phyloP scores from a whole-genome alignment of 2,888 invertebrate species.

The Sturmia bella region DNA sequence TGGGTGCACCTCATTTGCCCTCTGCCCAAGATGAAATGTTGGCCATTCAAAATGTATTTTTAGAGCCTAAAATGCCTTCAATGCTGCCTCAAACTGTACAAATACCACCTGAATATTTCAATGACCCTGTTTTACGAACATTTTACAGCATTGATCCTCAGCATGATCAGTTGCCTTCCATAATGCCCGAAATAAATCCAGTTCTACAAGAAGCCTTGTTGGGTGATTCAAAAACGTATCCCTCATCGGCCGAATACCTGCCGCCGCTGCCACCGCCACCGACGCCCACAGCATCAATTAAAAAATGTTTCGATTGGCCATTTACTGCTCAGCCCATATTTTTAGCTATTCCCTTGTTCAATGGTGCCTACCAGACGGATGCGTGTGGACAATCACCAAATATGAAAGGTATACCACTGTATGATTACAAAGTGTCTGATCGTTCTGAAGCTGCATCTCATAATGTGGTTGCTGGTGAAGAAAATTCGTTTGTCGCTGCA shows the following conservation, averaged over 20 bases:
- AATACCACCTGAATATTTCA: constrained; percentile 34
- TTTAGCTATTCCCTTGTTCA: constrained; percentile 39
- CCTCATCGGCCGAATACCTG: neutral
- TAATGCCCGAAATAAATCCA: neutral
- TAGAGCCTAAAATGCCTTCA: neutral
- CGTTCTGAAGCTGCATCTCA: neutral
- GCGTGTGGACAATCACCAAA: neutral
- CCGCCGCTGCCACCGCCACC: too few relatives aligned
- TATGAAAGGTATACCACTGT: neutral
- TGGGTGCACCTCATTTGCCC: constrained; percentile 30
- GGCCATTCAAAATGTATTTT: constrained; percentile 1
- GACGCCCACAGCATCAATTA: neutral
- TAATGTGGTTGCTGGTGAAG: neutral
- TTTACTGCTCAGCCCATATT: constrained; percentile 31
- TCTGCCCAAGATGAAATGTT: constrained; percentile 41
- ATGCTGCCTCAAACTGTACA: neutral
- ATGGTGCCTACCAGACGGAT: neutral
- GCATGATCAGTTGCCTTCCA: neutral
- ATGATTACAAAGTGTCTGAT: neutral
- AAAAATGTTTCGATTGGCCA: constrained; percentile 7
- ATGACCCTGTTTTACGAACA: constrained; percentile 56
- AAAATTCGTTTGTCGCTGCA: neutral
- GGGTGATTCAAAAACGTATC: neutral
- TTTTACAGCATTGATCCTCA: constrained; percentile 39
- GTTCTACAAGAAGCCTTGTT: neutral